Percentiles rank a stretch among this genome's conserved stretches.
Evolutionary conservation across 2,888 invertebrate species (phyloP).

Genomic region (Aphodius sticticus): DNA sequence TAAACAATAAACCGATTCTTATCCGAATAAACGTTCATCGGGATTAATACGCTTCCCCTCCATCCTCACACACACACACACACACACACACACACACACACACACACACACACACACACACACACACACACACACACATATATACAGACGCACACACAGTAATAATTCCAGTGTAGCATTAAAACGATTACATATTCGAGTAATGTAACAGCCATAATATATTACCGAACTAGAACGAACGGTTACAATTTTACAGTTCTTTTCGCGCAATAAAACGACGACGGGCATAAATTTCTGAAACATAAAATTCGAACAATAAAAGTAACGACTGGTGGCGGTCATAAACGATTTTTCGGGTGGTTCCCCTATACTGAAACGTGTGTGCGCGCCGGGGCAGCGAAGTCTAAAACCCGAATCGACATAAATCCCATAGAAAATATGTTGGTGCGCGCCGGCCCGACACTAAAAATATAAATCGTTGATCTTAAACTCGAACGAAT

Average conservation of each 20-base stretch:
- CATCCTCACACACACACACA: no score
- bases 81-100: no score
- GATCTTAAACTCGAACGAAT: background rate
- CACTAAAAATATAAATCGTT: constrained; percentile 4
- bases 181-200: background rate
- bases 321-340: background rate
- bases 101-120: no score
- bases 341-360: background rate
- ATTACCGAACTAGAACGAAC: background rate
- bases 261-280: constrained; percentile 4
- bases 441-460: background rate
- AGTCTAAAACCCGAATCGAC: constrained; percentile 4
- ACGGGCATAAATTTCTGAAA: background rate
- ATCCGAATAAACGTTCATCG: no score
- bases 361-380: background rate
- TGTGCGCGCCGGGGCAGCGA: background rate
- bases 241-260: constrained; percentile 4
- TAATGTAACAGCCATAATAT: background rate
- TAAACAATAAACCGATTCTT: no score
- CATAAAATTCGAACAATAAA: constrained; percentile 4
- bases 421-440: background rate
- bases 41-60: no score
- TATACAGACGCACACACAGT: no score
- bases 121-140: no score
- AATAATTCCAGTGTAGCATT: background rate